Conservation (phyloP, 2,113 vertebrate species). For the Buteo buteo region DNA sequence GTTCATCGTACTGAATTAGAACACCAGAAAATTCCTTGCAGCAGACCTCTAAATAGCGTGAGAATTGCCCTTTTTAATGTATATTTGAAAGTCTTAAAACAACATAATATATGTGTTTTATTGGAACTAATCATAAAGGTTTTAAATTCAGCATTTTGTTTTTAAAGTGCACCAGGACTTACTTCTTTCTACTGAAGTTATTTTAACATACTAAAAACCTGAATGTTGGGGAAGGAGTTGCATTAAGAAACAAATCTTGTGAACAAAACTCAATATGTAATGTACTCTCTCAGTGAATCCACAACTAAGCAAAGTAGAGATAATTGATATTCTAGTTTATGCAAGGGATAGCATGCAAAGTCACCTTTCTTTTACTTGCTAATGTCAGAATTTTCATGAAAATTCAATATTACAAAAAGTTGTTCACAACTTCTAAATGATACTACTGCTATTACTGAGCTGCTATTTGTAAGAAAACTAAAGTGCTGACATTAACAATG, state of each 20-base stretch:
- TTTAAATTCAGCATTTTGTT: background rate
- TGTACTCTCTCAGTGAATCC: background rate
- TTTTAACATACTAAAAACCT: background rate
- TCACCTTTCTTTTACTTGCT: background rate
- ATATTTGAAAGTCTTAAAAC: background rate
- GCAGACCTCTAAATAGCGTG: background rate
- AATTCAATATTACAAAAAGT: background rate
- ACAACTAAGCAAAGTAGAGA: background rate
- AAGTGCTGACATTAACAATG: background rate
- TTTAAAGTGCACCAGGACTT: background rate
- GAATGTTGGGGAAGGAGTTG: background rate
- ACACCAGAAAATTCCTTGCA: background rate
- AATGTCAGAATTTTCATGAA: background rate
- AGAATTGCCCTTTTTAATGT: background rate
- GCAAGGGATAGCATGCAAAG: background rate
- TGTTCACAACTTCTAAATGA: background rate
- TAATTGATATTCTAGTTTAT: background rate
- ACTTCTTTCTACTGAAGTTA: background rate
- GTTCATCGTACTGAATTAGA: background rate
- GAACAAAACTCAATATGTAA: background rate
- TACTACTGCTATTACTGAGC: background rate
- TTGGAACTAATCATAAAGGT: background rate
- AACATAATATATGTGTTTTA: background rate
- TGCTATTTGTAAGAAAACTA: background rate
- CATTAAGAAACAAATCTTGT: background rate